These are phyloP conservation scores for Chunga burmeisteri DNA, from an alignment of 2,113 vertebrate genomes.

Conservation along the genomic window DNA sequence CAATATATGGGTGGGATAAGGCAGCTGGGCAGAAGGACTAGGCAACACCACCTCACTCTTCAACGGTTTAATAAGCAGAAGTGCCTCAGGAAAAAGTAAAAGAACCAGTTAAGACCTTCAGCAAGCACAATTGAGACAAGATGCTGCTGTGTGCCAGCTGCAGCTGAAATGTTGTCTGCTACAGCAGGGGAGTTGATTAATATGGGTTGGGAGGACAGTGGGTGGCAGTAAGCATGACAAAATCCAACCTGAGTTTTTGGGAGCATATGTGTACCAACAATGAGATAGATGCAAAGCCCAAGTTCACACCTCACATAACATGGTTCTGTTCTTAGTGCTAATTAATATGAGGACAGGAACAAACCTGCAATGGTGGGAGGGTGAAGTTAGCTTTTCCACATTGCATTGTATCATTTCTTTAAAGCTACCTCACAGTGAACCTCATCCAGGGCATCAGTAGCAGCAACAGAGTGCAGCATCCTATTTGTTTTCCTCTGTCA, in stretches of 20 bases:
- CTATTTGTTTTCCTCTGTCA: conserved; percentile 6
- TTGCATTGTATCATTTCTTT: not conserved
- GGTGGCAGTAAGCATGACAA: not conserved
- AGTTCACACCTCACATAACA: not conserved
- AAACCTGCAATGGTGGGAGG: not conserved
- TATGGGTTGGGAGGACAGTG: not conserved
- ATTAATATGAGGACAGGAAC: not conserved
- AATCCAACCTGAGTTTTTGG: not conserved
- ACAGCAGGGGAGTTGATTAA: not conserved
- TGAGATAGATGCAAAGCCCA: not conserved
- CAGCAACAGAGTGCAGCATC: not conserved
- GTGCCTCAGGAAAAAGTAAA: not conserved
- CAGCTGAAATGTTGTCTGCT: not conserved
- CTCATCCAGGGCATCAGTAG: not conserved
- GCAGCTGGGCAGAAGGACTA: not conserved
- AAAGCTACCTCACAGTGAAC: not conserved
- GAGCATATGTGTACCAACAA: not conserved
- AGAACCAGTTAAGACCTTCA: not conserved
- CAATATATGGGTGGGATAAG: not conserved
- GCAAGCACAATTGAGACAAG: not conserved
- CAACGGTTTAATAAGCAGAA: not conserved
- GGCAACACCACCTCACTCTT: not conserved
- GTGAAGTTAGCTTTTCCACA: not conserved
- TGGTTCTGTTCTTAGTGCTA: not conserved
- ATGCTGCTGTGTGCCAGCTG: not conserved